Evolutionary conservation across 2,888 invertebrate species (phyloP).

Genomic region (Erebia palarica): DNA sequence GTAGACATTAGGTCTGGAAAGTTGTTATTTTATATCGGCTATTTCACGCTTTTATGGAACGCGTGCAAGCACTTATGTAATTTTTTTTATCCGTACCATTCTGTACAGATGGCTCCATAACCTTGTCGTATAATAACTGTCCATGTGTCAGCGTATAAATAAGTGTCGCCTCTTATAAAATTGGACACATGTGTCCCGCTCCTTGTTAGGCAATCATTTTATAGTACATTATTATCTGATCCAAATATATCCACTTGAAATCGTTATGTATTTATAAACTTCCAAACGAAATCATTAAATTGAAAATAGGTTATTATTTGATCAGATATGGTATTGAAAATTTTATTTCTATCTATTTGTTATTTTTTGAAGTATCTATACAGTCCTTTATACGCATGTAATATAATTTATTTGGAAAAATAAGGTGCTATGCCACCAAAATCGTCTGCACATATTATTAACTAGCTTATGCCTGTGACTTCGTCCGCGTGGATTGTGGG

Average conservation of each 20-base stretch:
- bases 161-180: slow-evolving; percentile 22
- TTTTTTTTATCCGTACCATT: slow-evolving; percentile 22
- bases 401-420: no score
- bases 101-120: slow-evolving; percentile 31
- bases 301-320: no score
- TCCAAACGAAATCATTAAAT: no score
- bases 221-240: slow-evolving; percentile 8
- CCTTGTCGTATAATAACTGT: slow-evolving; percentile 25
- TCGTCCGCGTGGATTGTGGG: no score
- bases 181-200: slow-evolving; percentile 20
- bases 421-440: no score
- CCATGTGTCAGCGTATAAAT: slow-evolving; percentile 19
- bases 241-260: slow-evolving; percentile 6
- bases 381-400: no score
- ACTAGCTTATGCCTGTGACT: no score
- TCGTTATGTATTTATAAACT: background rate
- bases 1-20: background rate
- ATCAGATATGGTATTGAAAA: no score
- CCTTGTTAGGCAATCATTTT: slow-evolving; percentile 20
- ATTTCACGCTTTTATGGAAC: background rate
- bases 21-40: background rate
- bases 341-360: no score
- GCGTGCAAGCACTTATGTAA: slow-evolving; percentile 10
- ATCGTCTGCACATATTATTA: no score
- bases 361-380: no score